Conservation (phyloP, 2,888 invertebrate genomes). For the Pycnomerus fuliginosus region DNA sequence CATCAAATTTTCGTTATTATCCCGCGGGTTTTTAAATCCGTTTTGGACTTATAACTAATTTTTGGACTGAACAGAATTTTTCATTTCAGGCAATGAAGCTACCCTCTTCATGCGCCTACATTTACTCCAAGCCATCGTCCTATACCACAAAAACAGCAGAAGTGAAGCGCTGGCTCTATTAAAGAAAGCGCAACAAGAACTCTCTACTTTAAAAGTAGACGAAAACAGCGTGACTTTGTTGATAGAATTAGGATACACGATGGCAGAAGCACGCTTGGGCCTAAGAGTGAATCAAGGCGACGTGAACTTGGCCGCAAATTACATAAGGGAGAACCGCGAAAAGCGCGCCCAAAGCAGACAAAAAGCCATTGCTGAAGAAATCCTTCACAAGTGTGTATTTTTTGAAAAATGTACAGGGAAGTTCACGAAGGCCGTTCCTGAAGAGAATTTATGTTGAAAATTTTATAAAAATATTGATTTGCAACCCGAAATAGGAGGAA, state of each 20-base stretch:
- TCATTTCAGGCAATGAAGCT: slow-evolving; percentile 71
- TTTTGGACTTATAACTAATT: no score
- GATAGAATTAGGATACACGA: slow-evolving; percentile 66
- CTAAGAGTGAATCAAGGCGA: slow-evolving; percentile 63
- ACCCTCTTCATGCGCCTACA: slow-evolving; percentile 76
- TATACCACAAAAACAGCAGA: slow-evolving; percentile 74
- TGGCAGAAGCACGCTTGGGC: slow-evolving; percentile 68
- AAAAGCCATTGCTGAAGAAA: slow-evolving; percentile 56
- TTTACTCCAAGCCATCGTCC: slow-evolving; percentile 75
- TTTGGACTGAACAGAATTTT: no score
- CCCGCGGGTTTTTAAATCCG: no score
- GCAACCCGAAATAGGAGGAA: no score
- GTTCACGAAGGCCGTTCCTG: no score
- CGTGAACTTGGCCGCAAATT: slow-evolving; percentile 63
- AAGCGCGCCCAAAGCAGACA: slow-evolving; percentile 55
- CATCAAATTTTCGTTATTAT: no score
- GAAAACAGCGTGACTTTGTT: slow-evolving; percentile 56
- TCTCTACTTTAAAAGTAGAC: slow-evolving; percentile 64
- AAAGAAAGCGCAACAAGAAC: slow-evolving; percentile 63
- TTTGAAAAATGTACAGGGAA: no score
- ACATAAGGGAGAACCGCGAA: slow-evolving; percentile 60
- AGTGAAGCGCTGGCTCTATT: slow-evolving; percentile 63
- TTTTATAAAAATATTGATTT: no score
- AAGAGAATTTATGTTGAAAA: no score
- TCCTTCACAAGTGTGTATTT: slow-evolving; percentile 43